Evolutionary conservation across 2,797 vertebrate species (phyloP).

Genomic region (Orientallactaga sibirica): DNA sequence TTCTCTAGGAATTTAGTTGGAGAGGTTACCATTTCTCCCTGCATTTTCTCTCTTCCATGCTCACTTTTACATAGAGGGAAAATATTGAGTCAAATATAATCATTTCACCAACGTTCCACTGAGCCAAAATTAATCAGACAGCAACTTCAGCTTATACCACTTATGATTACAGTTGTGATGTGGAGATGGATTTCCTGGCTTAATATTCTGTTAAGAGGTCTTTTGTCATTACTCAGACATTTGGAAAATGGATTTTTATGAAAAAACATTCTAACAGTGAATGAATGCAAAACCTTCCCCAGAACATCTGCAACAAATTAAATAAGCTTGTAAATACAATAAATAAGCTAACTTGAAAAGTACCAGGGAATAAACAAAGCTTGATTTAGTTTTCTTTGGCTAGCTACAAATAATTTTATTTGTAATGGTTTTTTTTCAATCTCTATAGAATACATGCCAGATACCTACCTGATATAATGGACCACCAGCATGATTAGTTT

Average conservation of each 20-base stretch:
- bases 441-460: slow-evolving; percentile 84
- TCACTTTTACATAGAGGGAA: slow-evolving; percentile 56
- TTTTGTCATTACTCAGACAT: slow-evolving; percentile 80
- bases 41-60: slow-evolving; percentile 21
- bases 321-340: slow-evolving; percentile 66
- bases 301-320: slow-evolving; percentile 74
- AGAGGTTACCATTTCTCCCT: slow-evolving; percentile 46
- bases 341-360: slow-evolving; percentile 62
- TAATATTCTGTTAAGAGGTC: slow-evolving; percentile 75
- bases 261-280: slow-evolving; percentile 65
- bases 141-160: slow-evolving; percentile 75
- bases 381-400: slow-evolving; percentile 87
- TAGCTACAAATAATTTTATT: slow-evolving; percentile 89
- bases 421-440: slow-evolving; percentile 88
- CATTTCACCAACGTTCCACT: slow-evolving; percentile 70
- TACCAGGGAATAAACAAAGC: slow-evolving; percentile 86
- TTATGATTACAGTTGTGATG: slow-evolving; percentile 74
- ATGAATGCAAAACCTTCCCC: slow-evolving; percentile 61
- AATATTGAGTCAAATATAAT: slow-evolving; percentile 69
- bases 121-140: slow-evolving; percentile 80
- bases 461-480: slow-evolving; percentile 84
- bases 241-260: slow-evolving; percentile 80
- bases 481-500: slow-evolving; percentile 77
- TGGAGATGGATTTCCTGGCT: slow-evolving; percentile 83
- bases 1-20: slow-evolving; percentile 71